A percentile compares a stretch with the other conserved stretches of the same genome.
Evolutionary conservation across 1,140 invertebrate species (phyloP).

Genomic region (Vanessa tameamea): DNA sequence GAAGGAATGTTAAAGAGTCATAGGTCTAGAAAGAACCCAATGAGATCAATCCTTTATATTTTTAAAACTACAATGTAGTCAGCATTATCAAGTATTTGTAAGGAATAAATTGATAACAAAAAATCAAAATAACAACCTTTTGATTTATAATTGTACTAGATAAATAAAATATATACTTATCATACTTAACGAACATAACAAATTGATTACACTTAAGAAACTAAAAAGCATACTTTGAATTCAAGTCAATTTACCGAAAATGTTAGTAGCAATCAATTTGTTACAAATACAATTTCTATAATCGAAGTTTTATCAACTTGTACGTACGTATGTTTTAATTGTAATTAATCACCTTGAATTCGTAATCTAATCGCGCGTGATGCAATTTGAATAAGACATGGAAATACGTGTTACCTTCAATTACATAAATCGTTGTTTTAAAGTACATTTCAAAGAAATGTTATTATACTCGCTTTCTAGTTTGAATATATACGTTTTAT

Average conservation of each 20-base stretch:
- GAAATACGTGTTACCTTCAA: conserved; percentile 18
- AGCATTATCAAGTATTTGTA: too few species aligned
- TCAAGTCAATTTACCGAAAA: not conserved
- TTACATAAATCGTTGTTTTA: not conserved
- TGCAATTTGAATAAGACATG: conserved; percentile 25
- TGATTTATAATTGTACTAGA: too few species aligned
- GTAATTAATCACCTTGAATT: conserved; percentile 47
- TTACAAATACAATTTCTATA: not conserved
- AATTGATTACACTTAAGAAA: too few species aligned
- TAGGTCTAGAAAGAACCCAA: too few species aligned
- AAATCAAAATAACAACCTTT: too few species aligned
- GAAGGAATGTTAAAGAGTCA: too few species aligned
- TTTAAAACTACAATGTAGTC: too few species aligned
- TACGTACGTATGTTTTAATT: conserved; percentile 37
- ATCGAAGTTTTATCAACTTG: conserved; percentile 20
- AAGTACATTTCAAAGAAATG: not conserved
- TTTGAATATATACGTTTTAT: not conserved
- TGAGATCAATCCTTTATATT: too few species aligned
- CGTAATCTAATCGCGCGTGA: conserved; percentile 41
- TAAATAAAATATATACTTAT: too few species aligned
- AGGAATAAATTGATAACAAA: too few species aligned
- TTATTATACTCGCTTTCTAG: not conserved
- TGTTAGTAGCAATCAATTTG: not conserved
- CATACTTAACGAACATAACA: too few species aligned
- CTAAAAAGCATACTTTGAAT: too few species aligned